Evolutionary conservation across 2,113 vertebrate species (phyloP).

Genomic region (Eulemur rufifrons): DNA sequence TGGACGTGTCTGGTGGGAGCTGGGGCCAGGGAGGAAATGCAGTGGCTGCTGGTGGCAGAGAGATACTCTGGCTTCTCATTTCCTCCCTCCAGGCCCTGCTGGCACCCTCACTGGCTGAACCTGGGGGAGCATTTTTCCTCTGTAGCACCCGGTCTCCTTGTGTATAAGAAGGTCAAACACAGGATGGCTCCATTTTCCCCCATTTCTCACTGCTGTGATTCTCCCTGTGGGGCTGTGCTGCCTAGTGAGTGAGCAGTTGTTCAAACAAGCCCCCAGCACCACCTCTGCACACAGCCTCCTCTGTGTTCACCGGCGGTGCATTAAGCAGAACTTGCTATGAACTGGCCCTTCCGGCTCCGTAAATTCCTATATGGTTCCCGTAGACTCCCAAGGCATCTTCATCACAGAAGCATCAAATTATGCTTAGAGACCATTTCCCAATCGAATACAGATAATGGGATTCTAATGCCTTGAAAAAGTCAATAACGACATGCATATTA

Average conservation of each 20-base stretch:
- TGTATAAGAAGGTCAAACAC: not conserved
- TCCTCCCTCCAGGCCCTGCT: not conserved
- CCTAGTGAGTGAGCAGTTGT: not conserved
- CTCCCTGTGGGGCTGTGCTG: not conserved
- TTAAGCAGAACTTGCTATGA: not conserved
- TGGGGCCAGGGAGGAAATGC: not conserved
- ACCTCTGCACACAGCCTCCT: not conserved
- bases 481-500: not conserved
- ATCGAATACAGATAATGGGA: not conserved
- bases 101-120: not conserved
- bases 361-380: not conserved
- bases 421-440: not conserved
- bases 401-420: not conserved
- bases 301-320: not conserved
- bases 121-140: not conserved
- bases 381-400: not conserved
- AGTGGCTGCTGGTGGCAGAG: not conserved
- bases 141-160: not conserved
- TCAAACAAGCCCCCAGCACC: not conserved
- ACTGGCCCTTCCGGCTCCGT: not conserved
- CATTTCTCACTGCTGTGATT: not conserved
- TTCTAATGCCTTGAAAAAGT: not conserved
- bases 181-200: not conserved
- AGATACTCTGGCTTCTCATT: not conserved
- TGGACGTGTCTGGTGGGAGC: not conserved